Evolutionary conservation across 2,797 vertebrate species (phyloP).

Genomic region (Esox lucius): DNA sequence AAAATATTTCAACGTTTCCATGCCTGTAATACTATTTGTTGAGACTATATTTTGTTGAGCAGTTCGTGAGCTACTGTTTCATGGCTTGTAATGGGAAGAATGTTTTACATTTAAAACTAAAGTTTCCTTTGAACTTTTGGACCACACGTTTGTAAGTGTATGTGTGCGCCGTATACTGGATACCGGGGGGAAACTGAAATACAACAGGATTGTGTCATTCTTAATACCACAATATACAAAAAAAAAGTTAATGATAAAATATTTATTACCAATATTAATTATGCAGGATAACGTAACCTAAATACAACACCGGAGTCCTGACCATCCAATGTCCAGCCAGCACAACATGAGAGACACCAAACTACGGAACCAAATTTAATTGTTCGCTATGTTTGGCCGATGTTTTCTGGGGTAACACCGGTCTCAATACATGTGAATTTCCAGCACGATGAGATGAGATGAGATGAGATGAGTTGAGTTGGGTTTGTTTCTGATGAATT

Average conservation of each 20-base stretch:
- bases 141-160: too few species aligned
- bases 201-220: neutral
- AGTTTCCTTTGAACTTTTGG: too few species aligned
- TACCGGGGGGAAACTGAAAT: too few species aligned
- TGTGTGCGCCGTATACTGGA: too few species aligned
- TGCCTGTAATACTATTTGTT: too few species aligned
- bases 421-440: slow-evolving; percentile 55
- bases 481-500: neutral
- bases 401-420: slow-evolving; percentile 40
- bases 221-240: neutral
- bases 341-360: slow-evolving; percentile 34
- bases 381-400: neutral
- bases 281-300: neutral
- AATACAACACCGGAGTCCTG: neutral
- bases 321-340: neutral
- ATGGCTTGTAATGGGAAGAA: too few species aligned
- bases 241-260: neutral
- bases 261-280: neutral
- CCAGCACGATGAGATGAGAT: neutral
- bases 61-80: too few species aligned
- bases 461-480: neutral
- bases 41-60: too few species aligned
- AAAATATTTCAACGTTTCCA: too few species aligned
- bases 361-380: slow-evolving; percentile 23
- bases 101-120: too few species aligned